Conservation (phyloP, 2,113 vertebrate genomes). For the Epinephelus moara region DNA sequence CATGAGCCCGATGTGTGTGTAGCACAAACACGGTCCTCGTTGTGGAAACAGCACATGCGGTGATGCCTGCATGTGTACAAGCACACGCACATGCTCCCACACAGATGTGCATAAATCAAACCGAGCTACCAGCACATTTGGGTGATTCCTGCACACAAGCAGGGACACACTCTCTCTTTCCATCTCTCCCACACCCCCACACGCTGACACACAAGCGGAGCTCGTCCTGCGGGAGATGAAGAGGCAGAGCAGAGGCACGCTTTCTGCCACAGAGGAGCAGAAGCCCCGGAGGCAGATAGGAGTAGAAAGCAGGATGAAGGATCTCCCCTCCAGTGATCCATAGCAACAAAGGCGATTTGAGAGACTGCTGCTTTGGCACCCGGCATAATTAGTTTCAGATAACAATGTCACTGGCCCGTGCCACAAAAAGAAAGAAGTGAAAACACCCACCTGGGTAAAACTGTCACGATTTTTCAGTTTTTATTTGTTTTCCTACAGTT, state of each 20-base stretch:
- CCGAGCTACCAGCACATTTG: conserved; percentile 39
- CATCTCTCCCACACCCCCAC: conserved; percentile 26
- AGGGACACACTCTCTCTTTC: conserved; percentile 23
- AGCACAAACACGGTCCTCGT: conserved; percentile 31
- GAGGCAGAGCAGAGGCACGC: conserved; percentile 48
- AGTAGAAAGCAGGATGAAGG: conserved; percentile 72
- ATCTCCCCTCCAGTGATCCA: conserved; percentile 73
- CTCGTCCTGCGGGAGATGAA: conserved; percentile 53
- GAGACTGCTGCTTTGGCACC: conserved; percentile 60
- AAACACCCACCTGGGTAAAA: conserved; percentile 14
- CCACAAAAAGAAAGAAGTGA: conserved; percentile 15
- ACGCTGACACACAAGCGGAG: conserved; percentile 25
- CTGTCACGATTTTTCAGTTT: conserved; percentile 1
- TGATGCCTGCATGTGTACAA: conserved; percentile 28
- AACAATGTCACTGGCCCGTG: conserved; percentile 56
- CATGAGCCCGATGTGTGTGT: conserved; percentile 47
- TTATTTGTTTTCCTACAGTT: conserved; percentile 39
- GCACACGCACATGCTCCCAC: conserved; percentile 4
- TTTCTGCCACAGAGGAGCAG: conserved; percentile 53
- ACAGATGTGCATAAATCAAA: conserved; percentile 54
- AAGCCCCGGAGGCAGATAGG: conserved; percentile 61
- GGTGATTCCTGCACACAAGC: conserved; percentile 26
- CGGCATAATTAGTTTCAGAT: conserved; percentile 76
- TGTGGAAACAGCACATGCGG: conserved; percentile 17
- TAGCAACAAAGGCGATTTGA: conserved; percentile 72